Percentiles rank a stretch among this genome's conserved stretches.
phyloP scores from a whole-genome alignment of 2,888 invertebrate genomes.

The Pseudeuparius sepicola region DNA sequence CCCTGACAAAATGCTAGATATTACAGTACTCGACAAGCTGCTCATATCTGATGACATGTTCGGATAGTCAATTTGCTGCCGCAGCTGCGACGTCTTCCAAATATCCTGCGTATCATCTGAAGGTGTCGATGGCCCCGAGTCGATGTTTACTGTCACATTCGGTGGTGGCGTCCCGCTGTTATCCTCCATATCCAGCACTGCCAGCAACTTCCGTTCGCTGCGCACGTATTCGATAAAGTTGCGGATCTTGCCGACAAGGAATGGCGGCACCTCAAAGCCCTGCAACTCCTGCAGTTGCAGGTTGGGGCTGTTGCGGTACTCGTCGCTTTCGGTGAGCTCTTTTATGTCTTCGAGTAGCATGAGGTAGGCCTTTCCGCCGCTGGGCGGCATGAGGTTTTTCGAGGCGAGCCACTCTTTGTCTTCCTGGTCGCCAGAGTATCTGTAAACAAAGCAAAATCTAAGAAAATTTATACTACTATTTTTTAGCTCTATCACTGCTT shows the following conservation, averaged over 20 bases:
- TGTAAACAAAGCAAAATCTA: conserved; percentile 13
- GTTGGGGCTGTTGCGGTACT: conserved; percentile 56
- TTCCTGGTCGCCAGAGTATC: conserved; percentile 70
- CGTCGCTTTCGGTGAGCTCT: conserved; percentile 62
- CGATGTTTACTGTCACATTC: conserved; percentile 29
- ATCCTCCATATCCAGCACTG: conserved; percentile 32
- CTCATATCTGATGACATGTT: conserved; percentile 38
- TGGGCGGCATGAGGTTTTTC: conserved; percentile 65
- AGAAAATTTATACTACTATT: too few species aligned
- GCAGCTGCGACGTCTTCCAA: conserved; percentile 24
- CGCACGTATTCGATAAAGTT: conserved; percentile 47
- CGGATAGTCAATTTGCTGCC: conserved; percentile 31
- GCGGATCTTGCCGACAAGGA: conserved; percentile 66
- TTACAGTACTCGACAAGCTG: conserved; percentile 37
- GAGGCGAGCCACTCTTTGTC: conserved; percentile 75
- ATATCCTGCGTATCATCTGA: conserved; percentile 34
- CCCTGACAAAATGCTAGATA: conserved; percentile 36
- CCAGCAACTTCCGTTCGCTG: conserved; percentile 33
- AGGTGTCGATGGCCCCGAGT: conserved; percentile 38
- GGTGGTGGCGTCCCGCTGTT: conserved; percentile 37
- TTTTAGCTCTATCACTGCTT: too few species aligned
- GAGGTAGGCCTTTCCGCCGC: conserved; percentile 70
- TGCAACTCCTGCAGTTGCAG: conserved; percentile 57
- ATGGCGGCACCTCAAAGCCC: conserved; percentile 66
- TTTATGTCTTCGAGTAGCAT: conserved; percentile 69